Base-by-base conservation (phyloP, 1,140 invertebrate species). In the Belonocnema kinseyi region DNA sequence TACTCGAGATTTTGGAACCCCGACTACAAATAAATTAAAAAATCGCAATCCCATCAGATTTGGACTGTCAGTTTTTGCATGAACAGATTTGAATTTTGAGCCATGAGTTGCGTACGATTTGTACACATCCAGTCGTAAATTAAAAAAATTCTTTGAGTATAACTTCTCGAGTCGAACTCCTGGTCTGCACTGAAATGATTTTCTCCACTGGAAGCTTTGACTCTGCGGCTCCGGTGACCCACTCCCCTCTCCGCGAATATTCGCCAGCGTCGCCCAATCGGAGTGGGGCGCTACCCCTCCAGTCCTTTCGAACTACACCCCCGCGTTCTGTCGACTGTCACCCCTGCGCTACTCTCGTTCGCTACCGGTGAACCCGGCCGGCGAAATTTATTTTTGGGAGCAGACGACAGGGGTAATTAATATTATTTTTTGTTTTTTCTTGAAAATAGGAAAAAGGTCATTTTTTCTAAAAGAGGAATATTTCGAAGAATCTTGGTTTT, bases 101-200 rank as follows among this genome's bases (percentile, higher is more conserved):
- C 7, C 33, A 40, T 33, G 40, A n/a, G 33, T 56, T 66, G 33
- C 14, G 14, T 16, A 66, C 40, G 40, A 66, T 26, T 40, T 16
- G 13, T 33, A 40, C 26, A 66, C 21, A 61, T 33, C 21, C 3
- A 16, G 40, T 40, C 46, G 70, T 66, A 33, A 6, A 14, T 52
- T 21, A 12, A 1, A 14, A 58, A 40, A 50, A 40, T 73, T 51
- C 16, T 14, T 66, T n/a, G 50, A 77, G 11, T 58, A 40, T n/a
- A 72, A 79, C 74, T 50, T 74, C n/a, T 61, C 52, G 2, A 17
- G n/a, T 53, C 40, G 33, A 52, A 33, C 50, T 50, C 53, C 76
- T 53, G 50, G 74, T 61, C 54, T 40, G 50, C 8, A 53, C 76
- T 75, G 75, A 73, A 72, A 75, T 56, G 75, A 74, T 76, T 53